phyloP scores from a whole-genome alignment of 2,797 vertebrate genomes.

The Astyanax mexicanus region DNA sequence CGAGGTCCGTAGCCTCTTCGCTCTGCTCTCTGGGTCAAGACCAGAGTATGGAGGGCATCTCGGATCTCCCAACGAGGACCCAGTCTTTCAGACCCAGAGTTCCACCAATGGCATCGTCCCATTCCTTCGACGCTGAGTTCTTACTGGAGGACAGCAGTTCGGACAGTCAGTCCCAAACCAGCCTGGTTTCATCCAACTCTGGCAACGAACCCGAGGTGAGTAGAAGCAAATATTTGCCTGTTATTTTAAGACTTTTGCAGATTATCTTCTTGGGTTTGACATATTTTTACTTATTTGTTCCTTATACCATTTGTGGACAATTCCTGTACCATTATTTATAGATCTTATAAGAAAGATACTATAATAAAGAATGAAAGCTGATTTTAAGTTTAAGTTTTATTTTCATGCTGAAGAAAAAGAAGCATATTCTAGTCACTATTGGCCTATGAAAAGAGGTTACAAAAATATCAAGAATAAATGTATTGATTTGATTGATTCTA shows the following conservation, averaged over 20 bases:
- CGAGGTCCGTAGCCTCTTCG: conserved; percentile 72
- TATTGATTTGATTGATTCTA: no score
- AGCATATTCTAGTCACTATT: no score
- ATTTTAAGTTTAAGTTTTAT: no score
- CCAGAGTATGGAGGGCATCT: conserved; percentile 61
- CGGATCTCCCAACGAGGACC: conserved; percentile 70
- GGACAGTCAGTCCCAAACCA: conserved; percentile 70
- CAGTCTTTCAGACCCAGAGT: conserved; percentile 72
- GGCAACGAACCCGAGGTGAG: conserved; percentile 79
- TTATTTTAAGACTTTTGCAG: neutral
- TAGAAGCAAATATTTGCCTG: neutral
- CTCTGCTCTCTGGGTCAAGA: conserved; percentile 79
- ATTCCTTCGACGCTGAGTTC: conserved; percentile 70
- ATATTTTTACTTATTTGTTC: neutral
- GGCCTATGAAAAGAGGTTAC: no score
- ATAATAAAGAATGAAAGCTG: no score
- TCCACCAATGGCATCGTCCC: conserved; percentile 70
- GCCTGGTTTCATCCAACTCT: conserved; percentile 69
- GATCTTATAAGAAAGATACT: no score
- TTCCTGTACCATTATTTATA: no score
- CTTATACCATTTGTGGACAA: no score
- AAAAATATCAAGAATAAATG: no score
- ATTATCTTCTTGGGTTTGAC: neutral
- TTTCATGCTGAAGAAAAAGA: no score
- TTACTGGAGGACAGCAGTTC: conserved; percentile 72